A percentile compares a stretch with the other conserved stretches of the same genome.
Conservation (phyloP, 2,888 invertebrate species). For the Pammene aurita region DNA sequence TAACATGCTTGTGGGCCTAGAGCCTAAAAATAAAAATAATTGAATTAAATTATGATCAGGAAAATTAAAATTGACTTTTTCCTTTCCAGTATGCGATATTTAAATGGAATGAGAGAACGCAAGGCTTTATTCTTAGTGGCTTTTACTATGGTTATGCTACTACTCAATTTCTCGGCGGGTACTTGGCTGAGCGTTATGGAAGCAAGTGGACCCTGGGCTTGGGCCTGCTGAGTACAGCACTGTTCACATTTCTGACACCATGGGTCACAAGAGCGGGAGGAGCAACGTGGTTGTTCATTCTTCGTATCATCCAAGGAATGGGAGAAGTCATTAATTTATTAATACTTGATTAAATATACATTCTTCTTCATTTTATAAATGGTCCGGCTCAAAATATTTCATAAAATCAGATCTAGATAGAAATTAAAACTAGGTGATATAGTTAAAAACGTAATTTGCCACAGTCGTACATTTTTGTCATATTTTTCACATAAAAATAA, state of each 20-base stretch:
- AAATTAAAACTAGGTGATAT: too few species aligned
- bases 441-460: too few species aligned
- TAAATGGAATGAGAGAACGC: conserved; percentile 84
- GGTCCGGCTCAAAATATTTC: too few species aligned
- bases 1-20: too few species aligned
- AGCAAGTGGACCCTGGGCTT: conserved; percentile 89
- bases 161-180: conserved; percentile 89
- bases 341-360: background rate
- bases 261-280: conserved; percentile 78
- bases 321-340: conserved; percentile 81
- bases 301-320: conserved; percentile 85
- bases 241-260: conserved; percentile 89
- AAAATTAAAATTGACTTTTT: too few species aligned
- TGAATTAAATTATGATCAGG: too few species aligned
- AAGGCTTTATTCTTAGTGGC: conserved; percentile 87
- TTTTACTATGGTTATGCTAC: conserved; percentile 90
- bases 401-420: too few species aligned
- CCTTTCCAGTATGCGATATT: conserved; percentile 59
- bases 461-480: too few species aligned
- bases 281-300: conserved; percentile 67
- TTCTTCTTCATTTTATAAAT: too few species aligned
- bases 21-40: too few species aligned
- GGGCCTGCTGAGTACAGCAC: conserved; percentile 88
- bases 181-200: conserved; percentile 88
- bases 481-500: too few species aligned